Conservation (phyloP, 2,888 invertebrate genomes). For the Idaea straminata region DNA sequence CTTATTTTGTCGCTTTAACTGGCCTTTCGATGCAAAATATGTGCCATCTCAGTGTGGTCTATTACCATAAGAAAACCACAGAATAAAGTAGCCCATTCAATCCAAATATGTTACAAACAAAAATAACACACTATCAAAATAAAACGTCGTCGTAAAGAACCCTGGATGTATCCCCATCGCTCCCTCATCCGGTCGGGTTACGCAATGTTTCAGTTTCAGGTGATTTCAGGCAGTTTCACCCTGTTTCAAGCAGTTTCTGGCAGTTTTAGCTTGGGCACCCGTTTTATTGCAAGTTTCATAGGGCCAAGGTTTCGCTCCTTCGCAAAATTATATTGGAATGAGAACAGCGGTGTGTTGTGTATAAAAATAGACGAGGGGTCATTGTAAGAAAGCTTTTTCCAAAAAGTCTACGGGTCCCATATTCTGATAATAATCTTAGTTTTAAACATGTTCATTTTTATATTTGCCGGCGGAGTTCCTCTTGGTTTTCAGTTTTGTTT, state of each 20-base stretch:
- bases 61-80: background rate
- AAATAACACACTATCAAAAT: background rate
- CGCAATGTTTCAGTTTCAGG: background rate
- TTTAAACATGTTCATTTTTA: background rate
- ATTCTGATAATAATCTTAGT: background rate
- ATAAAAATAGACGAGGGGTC: background rate
- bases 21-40: background rate
- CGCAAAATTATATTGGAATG: slow-evolving; percentile 4
- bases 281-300: slow-evolving; percentile 2
- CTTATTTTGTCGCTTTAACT: background rate
- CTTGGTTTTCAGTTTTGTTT: no score
- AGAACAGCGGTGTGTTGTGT: slow-evolving; percentile 3
- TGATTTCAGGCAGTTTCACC: background rate
- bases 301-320: background rate
- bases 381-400: background rate
- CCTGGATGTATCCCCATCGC: background rate
- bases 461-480: background rate
- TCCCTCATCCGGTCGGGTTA: background rate
- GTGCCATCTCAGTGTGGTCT: background rate
- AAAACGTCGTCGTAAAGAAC: background rate
- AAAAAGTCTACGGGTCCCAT: background rate
- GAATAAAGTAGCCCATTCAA: background rate
- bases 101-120: slow-evolving; percentile 1
- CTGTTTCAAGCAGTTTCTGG: background rate
- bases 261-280: background rate